Evolutionary conservation across 1,140 invertebrate genomes (phyloP), one percentile per base, ranked within the genome.

Genomic region (Hyphantria cunea): DNA sequence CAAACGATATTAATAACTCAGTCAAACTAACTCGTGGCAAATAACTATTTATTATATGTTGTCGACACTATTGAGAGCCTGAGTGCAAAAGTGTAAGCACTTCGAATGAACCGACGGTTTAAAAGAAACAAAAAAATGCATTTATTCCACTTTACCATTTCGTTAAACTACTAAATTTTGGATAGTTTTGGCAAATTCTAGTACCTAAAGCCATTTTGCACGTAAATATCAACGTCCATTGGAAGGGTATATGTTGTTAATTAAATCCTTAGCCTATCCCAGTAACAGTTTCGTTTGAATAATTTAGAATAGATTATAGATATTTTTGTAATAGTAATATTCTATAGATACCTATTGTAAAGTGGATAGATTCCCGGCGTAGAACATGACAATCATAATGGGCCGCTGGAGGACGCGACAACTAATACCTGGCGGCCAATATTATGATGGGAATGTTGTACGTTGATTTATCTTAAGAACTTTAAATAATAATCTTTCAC

Each of bases 281-380:
- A 87, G 79, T 83, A 86, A 85, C 78, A 75, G 74, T 80, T 68
- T 80, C 78, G 77, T 80, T 87, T 66, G 65, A 72, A 80, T 84
- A 80, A 85, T 81, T 86, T 83, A 87, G 83, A 77, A 83, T 85
- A 86, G 82, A 80, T 84, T 75, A 87, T 87, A 86, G 82, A 88
- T 89, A 88, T 90, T 88, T 90, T 90, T 90, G 72, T 90, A 90
- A 89, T 84, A 88, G 82, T 85, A 79, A 82, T 84, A 81, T 86
- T 86, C 81, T 72, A 80, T 80, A 78, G 71, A 25, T 25, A 25
- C 17, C 70, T 77, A 74, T 76, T 71, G 64, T 74, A 76, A 72
- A 77, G 61, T 55, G 59, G 61, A 64, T 73, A 70, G 68, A 64
- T 71, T 70, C 45, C 59, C 59, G 34, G 51, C 37, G 56, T 51